These are phyloP conservation scores for Zygaena filipendulae DNA, from an alignment of 2,888 invertebrate species.

Conservation along the genomic window DNA sequence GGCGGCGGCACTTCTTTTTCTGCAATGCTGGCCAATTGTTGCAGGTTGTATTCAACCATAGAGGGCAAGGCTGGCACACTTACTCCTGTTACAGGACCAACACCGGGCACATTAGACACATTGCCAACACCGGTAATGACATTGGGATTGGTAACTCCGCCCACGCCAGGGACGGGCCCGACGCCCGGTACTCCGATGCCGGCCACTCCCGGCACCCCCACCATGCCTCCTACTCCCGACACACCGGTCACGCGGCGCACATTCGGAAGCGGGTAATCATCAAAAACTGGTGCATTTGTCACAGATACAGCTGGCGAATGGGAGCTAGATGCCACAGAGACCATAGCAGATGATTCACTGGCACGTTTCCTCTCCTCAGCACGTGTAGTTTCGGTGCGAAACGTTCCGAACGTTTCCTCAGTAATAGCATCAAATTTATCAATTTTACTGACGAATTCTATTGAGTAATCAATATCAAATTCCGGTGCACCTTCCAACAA, in stretches of 20 bases:
- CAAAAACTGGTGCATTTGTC: constrained; percentile 79
- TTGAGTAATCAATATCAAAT: constrained; percentile 79
- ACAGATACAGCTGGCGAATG: constrained; percentile 65
- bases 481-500: constrained; percentile 86
- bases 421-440: constrained; percentile 80
- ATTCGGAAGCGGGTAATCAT: constrained; percentile 72
- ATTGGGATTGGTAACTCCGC: constrained; percentile 30
- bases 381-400: constrained; percentile 73
- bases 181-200: constrained; percentile 39
- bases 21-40: constrained; percentile 84
- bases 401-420: constrained; percentile 78
- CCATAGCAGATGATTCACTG: constrained; percentile 53
- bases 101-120: constrained; percentile 38
- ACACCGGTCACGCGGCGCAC: constrained; percentile 52
- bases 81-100: constrained; percentile 32
- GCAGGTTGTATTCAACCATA: constrained; percentile 88
- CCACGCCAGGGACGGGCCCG: constrained; percentile 35
- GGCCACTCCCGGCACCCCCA: constrained; percentile 26
- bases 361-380: constrained; percentile 65
- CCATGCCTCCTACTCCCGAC: constrained; percentile 21
- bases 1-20: constrained; percentile 72
- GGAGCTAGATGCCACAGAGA: constrained; percentile 45
- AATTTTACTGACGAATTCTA: constrained; percentile 85
- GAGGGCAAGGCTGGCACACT: constrained; percentile 63
- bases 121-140: constrained; percentile 42